Conservation (phyloP, 2,797 vertebrate species). For the Lindbergichthys nudifrons region DNA sequence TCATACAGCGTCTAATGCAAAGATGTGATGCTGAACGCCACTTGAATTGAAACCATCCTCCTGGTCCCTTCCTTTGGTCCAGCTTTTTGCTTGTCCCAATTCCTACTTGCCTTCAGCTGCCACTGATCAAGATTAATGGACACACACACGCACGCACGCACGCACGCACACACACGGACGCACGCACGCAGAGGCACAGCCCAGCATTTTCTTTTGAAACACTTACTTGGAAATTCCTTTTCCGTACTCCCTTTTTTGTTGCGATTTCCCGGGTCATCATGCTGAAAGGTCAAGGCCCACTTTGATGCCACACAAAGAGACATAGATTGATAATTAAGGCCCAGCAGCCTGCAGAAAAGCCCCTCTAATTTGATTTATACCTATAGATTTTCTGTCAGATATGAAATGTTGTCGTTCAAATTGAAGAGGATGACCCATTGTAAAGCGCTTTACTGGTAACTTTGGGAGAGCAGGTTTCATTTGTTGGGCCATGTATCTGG, state of each 20-base stretch:
- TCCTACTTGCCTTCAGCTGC: constrained; percentile 36
- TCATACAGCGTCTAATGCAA: background rate
- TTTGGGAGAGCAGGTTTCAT: constrained; percentile 79
- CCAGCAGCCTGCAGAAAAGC: constrained; percentile 90
- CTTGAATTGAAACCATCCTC: background rate
- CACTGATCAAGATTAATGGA: constrained; percentile 75
- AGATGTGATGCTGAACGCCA: background rate
- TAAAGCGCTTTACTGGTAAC: constrained; percentile 88
- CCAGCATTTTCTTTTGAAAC: constrained; percentile 66
- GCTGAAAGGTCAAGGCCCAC: constrained; percentile 92
- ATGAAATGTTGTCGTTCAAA: constrained; percentile 94
- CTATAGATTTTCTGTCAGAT: constrained; percentile 98
- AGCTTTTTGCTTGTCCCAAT: constrained; percentile 7
- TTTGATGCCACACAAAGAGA: constrained; percentile 94
- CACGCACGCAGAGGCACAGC: constrained; percentile 5
- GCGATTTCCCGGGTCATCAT: constrained; percentile 72
- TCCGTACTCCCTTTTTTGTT: constrained; percentile 61
- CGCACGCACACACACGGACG: constrained; percentile 13
- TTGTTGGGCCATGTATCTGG: constrained; percentile 52
- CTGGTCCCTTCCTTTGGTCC: constrained; percentile 23
- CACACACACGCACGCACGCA: constrained; percentile 1
- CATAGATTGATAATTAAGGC: constrained; percentile 97
- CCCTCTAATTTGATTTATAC: constrained; percentile 97
- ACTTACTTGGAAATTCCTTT: constrained; percentile 79
- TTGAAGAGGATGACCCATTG: constrained; percentile 96